These are phyloP conservation scores for Drosophila albomicans DNA, from an alignment of 1,140 invertebrate genomes.

Conservation along the genomic window DNA sequence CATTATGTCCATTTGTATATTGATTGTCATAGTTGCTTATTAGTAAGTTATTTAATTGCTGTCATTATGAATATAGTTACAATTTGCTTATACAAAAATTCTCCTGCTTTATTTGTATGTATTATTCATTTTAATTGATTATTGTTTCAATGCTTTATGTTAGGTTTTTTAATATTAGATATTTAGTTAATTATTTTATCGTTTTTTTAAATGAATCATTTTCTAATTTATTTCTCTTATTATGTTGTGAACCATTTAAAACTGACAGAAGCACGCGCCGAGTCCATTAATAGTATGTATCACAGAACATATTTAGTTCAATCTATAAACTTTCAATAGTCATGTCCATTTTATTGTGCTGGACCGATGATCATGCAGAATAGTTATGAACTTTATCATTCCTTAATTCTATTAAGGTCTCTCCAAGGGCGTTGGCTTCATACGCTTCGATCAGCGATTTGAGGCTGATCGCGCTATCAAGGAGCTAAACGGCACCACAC, in stretches of 20 bases:
- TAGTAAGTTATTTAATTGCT: not conserved
- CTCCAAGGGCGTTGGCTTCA: constrained; percentile 99
- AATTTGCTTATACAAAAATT: not conserved
- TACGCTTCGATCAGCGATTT: constrained; percentile 98
- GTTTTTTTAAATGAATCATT: constrained; percentile 16
- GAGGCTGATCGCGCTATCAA: constrained; percentile 99
- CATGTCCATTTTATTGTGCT: constrained; percentile 4
- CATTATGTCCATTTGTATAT: not conserved
- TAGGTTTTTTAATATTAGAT: constrained; percentile 4
- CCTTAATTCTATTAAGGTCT: constrained; percentile 88
- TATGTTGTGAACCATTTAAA: not conserved
- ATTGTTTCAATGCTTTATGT: not conserved
- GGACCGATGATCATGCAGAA: not conserved
- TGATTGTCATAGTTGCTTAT: constrained; percentile 1
- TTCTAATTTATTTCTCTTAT: not conserved
- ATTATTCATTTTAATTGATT: no score
- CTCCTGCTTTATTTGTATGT: no score
- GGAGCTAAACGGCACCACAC: constrained; percentile 98
- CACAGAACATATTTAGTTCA: not conserved
- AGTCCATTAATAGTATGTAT: constrained; percentile 17
- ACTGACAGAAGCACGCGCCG: constrained; percentile 8
- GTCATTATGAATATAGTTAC: not conserved
- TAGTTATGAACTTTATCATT: not conserved
- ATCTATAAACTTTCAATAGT: not conserved
- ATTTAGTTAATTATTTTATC: constrained; percentile 2